Base-by-base conservation (phyloP, 2,888 invertebrate species). In the Orchesella flavescens region DNA sequence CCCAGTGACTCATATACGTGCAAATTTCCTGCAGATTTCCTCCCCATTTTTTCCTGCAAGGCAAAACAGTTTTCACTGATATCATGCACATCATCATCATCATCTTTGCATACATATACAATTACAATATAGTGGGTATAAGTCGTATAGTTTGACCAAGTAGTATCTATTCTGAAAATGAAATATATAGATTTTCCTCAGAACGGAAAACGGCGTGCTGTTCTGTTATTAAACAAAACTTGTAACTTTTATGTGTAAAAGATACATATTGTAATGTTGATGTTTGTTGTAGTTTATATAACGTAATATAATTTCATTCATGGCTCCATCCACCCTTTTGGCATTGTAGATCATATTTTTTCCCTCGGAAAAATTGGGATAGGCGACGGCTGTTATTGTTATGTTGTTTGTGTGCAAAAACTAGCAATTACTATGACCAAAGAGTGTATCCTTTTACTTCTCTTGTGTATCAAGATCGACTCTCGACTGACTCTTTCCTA, bases 11-110 rank as follows among this genome's bases (percentile, higher is more conserved):
- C 65, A 66, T 81, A 81, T 69, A 75, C 65, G 66, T 81, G 75
- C 81, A 75, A 81, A 81, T 81, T 81, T 81, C 81, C 74, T 74
- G 43, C 68, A 55, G 21, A 66, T 74, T 74, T 80, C 68, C 73
- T 65, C 46, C 23, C 23, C 59, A 61, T 78, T 65, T 55, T 44
- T 43, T 65, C 55, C 44, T 63, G 7, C 21, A 69, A 69, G 78
- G 71, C 53, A 63, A 19, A 61, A 66, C 66, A 44, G 43, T 57
- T 46, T 23, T 55, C 57, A 13, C 63, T 71, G 71, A 71, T 78
- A 72, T 34, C n/a, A n/a, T 34, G 34, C 34, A 34, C 34, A 34
- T 34, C 34, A 34, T 2, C 46, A 43, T 61, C 46, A 65, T 63
- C 24, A 21, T 63, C 49, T 61, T 34, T n/a, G n/a, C 34, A 34